Evolutionary conservation across 1,140 invertebrate species (phyloP), one percentile per base, ranked within the genome.

Genomic region (Neodiprion fabricii): DNA sequence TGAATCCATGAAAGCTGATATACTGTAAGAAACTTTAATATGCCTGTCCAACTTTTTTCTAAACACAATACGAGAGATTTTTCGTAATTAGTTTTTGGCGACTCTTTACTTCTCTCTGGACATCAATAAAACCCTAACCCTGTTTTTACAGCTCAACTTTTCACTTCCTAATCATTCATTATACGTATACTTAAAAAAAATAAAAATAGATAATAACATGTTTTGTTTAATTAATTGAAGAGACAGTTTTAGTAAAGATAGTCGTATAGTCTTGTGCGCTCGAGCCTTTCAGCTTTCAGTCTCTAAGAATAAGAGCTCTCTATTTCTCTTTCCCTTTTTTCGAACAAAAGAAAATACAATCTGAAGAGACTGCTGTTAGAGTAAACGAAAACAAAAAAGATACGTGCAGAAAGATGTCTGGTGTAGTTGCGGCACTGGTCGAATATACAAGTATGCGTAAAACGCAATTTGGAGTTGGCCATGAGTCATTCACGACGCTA

Each of bases 231-330:
- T 61, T 17, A 14, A 61, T 14, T 61, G 53, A 14, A 17, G 11
- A 17, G 11, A 14, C 53, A 12, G 53, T 5, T 8, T 61, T 61
- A 61, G 3, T 61, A 61, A 40, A 40, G 28, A 40, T 40, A 40
- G 28, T 40, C 28, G 28, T 40, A 40, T 40, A 40, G 28, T 40
- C 1, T 40, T 40, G 28, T 40, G 28, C 28, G 28, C 28, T 40
- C 28, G 1, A 40, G 28, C 28, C 28, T 61, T 7, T 7, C 53
- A 61, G 53, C 11, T 61, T 61, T 61, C 53, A 61, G 53, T 61
- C 53, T 61, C 28, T 40, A 61, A 61, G n/a, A 61, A 61, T 61
- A 61, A 61, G n/a, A 61, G 53, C n/a, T 61, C 53, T 61, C 53
- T 14, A 61, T 61, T 61, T 61, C n/a, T 7, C n/a, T 61, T 61